phyloP scores from a whole-genome alignment of 2,888 invertebrate species.

The Tricholauxania praeusta region DNA sequence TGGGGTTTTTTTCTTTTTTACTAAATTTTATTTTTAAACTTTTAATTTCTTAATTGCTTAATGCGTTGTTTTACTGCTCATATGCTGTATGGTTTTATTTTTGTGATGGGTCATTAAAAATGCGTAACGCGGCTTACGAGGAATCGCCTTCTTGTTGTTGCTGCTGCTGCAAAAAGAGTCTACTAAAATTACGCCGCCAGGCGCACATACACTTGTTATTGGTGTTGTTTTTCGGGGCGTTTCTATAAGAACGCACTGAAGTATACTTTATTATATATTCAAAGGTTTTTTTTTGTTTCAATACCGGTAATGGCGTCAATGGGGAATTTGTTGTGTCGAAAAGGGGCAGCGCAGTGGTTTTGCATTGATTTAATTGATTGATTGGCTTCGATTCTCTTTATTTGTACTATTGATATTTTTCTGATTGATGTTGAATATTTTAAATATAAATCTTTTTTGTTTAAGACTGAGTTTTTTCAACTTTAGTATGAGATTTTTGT shows the following conservation, averaged over 20 bases:
- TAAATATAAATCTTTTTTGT: background rate
- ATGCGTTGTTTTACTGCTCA: background rate
- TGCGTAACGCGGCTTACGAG: constrained; percentile 53
- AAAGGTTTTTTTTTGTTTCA: background rate
- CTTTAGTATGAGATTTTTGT: background rate
- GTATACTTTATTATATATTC: no score
- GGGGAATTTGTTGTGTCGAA: background rate
- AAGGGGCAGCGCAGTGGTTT: background rate
- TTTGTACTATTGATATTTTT: background rate
- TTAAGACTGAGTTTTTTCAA: background rate
- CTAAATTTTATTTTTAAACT: constrained; percentile 29
- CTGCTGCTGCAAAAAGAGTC: background rate
- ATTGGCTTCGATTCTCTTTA: background rate
- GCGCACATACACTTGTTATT: no score
- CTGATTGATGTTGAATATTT: background rate
- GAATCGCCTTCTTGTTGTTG: constrained; percentile 27
- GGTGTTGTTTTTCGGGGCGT: constrained; percentile 11
- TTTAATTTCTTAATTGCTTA: constrained; percentile 55
- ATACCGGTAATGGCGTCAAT: background rate
- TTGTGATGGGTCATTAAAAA: constrained; percentile 54
- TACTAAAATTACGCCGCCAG: no score
- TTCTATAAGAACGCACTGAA: background rate
- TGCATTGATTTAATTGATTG: background rate
- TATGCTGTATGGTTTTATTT: constrained; percentile 33
- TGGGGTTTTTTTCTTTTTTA: constrained; percentile 11